Evolutionary conservation across 2,113 vertebrate species (phyloP).

Genomic region (Oryzias melastigma): DNA sequence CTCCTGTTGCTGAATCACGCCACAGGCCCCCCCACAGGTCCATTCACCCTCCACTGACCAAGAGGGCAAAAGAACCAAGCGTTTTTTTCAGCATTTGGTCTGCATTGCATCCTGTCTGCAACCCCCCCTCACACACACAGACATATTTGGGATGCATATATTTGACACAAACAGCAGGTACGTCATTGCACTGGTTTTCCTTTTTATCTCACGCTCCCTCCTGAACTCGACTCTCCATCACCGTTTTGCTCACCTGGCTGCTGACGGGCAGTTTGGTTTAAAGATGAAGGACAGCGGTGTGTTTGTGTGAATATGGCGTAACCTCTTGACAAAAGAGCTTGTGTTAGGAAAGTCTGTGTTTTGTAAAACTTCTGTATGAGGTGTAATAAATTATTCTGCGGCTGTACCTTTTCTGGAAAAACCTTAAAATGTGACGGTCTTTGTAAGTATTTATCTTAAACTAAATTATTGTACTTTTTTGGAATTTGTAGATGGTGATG

Average conservation of each 20-base stretch:
- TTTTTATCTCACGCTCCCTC: too few relatives aligned
- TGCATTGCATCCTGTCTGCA: conserved; percentile 1
- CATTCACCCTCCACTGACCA: conserved; percentile 47
- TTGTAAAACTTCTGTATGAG: conserved; percentile 79
- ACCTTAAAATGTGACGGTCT: conserved; percentile 77
- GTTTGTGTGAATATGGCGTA: conserved; percentile 65
- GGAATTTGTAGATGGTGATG: conserved; percentile 81
- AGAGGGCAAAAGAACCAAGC: conserved; percentile 50
- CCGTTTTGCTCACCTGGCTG: too few relatives aligned
- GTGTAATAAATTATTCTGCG: conserved; percentile 79
- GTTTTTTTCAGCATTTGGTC: conserved; percentile 57
- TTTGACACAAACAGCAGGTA: too few relatives aligned
- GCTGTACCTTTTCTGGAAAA: conserved; percentile 77
- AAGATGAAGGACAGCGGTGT: conserved; percentile 68
- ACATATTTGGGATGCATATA: too few relatives aligned
- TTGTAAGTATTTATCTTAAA: conserved; percentile 92
- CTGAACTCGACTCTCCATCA: too few relatives aligned
- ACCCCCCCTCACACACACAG: too few relatives aligned
- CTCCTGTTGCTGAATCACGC: conserved; percentile 57
- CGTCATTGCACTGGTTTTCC: too few relatives aligned
- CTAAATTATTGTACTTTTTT: conserved; percentile 91
- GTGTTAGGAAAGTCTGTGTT: conserved; percentile 64
- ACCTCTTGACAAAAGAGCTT: conserved; percentile 64
- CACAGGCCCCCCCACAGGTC: conserved; percentile 53
- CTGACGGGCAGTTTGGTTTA: conserved; percentile 28